Evolutionary conservation across 2,797 vertebrate genomes (phyloP).

Genomic region (Acanthiza pusilla): DNA sequence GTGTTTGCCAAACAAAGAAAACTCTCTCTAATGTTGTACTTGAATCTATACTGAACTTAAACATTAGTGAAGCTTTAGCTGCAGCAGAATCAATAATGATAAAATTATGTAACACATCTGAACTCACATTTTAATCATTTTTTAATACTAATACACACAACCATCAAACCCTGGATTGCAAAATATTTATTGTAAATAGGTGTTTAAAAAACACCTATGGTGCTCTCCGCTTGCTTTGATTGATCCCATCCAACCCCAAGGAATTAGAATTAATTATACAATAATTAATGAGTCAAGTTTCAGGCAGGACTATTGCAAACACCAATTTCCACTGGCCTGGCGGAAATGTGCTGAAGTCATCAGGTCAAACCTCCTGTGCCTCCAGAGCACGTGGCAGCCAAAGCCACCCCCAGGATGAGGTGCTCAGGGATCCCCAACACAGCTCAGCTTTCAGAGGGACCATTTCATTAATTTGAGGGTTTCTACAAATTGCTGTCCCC

Average conservation of each 20-base stretch:
- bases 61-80: neutral
- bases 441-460: neutral
- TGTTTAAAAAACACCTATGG: neutral
- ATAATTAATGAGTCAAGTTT: neutral
- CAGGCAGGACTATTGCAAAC: neutral
- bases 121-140: neutral
- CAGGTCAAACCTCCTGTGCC: neutral
- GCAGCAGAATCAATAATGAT: neutral
- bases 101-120: neutral
- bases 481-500: neutral
- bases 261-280: neutral
- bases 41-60: neutral
- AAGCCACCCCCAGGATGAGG: neutral
- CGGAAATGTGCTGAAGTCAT: neutral
- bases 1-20: neutral
- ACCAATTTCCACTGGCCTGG: neutral
- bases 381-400: neutral
- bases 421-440: neutral
- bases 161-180: neutral
- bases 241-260: neutral
- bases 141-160: neutral
- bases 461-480: neutral
- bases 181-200: neutral
- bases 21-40: neutral
- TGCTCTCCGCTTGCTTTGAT: neutral